phyloP scores from a whole-genome alignment of 2,113 vertebrate genomes.

The Tyrannus savana region DNA sequence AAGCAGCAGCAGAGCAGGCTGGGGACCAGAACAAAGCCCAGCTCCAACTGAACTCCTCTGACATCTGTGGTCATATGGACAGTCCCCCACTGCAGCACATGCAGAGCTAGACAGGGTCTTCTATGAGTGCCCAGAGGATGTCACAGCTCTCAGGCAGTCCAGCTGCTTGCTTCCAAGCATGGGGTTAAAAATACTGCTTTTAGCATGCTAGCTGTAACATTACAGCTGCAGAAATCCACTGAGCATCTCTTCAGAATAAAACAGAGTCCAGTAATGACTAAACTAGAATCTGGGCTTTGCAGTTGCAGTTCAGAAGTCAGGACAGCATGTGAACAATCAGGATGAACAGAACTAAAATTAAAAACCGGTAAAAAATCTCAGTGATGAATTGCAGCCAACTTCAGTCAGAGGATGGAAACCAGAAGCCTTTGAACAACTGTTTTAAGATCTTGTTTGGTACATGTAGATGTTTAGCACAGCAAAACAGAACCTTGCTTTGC shows the following conservation, averaged over 20 bases:
- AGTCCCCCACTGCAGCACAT: background rate
- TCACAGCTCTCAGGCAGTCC: background rate
- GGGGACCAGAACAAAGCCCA: background rate
- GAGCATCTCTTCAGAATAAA: background rate
- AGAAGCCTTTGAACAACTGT: background rate
- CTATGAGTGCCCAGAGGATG: background rate
- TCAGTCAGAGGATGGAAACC: background rate
- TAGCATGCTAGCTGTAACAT: background rate
- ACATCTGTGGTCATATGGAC: background rate
- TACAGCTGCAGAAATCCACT: background rate
- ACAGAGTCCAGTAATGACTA: background rate
- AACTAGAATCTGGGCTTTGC: background rate
- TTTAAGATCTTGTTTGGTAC: background rate
- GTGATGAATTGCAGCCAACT: background rate
- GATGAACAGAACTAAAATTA: background rate
- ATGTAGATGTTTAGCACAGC: background rate
- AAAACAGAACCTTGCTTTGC: background rate
- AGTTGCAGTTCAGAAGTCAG: background rate
- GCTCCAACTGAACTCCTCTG: background rate
- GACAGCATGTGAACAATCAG: background rate
- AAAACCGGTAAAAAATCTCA: background rate
- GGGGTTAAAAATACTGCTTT: background rate
- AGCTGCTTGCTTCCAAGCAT: background rate
- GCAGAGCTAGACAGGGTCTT: background rate
- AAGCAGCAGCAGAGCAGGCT: background rate